Evolutionary conservation across 2,113 vertebrate species (phyloP).

Genomic region (Anoplopoma fimbria): DNA sequence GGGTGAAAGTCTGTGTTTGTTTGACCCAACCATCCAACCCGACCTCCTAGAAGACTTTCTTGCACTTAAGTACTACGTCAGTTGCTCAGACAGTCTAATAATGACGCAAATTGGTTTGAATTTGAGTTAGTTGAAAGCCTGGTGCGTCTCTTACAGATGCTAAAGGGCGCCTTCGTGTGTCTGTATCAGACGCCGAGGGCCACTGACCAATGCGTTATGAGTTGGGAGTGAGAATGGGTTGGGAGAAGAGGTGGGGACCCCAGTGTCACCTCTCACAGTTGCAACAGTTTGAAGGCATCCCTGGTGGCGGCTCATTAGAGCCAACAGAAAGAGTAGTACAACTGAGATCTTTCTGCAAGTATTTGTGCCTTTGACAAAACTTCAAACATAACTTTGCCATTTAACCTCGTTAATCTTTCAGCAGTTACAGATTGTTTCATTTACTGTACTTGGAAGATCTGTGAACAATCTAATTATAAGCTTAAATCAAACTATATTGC

Average conservation of each 20-base stretch:
- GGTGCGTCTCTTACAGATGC: no score
- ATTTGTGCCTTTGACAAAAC: neutral
- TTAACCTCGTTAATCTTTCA: neutral
- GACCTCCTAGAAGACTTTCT: no score
- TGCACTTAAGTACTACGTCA: no score
- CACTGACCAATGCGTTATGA: no score
- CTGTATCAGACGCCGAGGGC: no score
- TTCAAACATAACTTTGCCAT: neutral
- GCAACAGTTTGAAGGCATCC: neutral
- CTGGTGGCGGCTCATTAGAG: neutral
- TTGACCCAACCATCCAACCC: no score
- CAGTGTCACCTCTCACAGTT: neutral
- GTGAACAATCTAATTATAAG: conserved; percentile 1
- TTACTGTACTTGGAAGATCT: neutral
- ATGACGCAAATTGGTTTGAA: no score
- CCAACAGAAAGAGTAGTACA: neutral
- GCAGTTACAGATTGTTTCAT: conserved; percentile 26
- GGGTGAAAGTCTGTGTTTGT: neutral
- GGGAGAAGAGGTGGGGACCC: no score
- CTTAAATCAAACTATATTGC: conserved; percentile 30
- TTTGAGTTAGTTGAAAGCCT: no score
- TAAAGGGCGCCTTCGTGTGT: no score
- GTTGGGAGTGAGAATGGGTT: no score
- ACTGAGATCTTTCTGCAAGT: neutral
- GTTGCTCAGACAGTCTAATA: no score